Conservation (phyloP, 2,888 invertebrate species). For the Metopia argyrocephala region DNA sequence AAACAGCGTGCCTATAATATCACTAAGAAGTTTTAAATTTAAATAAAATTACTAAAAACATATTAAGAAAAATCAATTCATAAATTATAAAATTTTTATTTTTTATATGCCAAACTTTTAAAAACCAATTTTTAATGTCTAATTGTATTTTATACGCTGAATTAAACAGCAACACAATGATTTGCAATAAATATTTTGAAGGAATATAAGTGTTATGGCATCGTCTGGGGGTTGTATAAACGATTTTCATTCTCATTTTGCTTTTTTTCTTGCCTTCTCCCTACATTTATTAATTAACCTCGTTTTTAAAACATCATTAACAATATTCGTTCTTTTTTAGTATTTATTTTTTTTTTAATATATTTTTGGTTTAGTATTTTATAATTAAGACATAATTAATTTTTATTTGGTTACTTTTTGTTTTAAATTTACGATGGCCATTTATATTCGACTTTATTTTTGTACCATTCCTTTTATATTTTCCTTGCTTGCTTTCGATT, state of each 20-base stretch:
- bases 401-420: constrained; percentile 16
- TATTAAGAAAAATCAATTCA: no score
- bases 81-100: not conserved
- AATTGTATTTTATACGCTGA: not conserved
- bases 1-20: no score
- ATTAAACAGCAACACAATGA: not conserved
- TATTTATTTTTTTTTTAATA: no score
- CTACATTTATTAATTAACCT: not conserved
- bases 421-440: not conserved
- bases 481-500: constrained; percentile 8
- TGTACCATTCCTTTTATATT: not conserved
- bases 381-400: constrained; percentile 47
- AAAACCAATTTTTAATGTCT: not conserved
- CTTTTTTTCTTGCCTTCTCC: not conserved
- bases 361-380: constrained; percentile 9
- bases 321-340: not conserved
- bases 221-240: no score
- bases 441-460: not conserved
- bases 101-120: not conserved
- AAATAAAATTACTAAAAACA: no score
- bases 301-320: not conserved
- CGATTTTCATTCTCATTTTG: not conserved
- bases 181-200: not conserved
- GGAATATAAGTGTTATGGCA: no score
- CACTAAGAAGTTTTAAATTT: no score